Evolutionary conservation across 2,113 vertebrate species (phyloP).

Genomic region (Ceratotherium simum): DNA sequence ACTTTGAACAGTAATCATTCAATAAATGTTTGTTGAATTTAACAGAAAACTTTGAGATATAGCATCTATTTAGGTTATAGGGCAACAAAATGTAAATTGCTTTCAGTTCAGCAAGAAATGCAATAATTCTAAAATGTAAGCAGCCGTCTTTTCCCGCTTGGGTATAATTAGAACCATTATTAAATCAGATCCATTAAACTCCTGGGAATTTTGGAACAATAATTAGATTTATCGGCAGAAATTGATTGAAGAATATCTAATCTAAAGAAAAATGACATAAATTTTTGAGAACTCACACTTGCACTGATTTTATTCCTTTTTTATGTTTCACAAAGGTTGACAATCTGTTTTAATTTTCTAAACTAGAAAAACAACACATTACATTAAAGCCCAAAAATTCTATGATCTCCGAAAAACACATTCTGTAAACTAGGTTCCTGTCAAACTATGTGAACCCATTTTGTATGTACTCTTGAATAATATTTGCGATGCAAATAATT

Average conservation of each 20-base stretch:
- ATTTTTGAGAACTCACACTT: background rate
- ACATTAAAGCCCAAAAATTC: background rate
- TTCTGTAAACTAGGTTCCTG: background rate
- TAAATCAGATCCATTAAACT: constrained; percentile 56
- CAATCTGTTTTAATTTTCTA: constrained; percentile 4
- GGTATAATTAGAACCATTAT: constrained; percentile 56
- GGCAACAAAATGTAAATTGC: constrained; percentile 16
- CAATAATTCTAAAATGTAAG: constrained; percentile 38
- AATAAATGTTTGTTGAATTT: background rate
- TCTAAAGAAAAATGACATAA: background rate
- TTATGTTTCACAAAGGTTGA: background rate
- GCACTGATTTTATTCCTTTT: constrained; percentile 1
- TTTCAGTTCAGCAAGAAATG: constrained; percentile 27
- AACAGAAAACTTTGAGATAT: constrained; percentile 8
- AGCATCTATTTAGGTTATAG: background rate
- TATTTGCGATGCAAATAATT: background rate
- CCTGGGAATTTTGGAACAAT: constrained; percentile 1
- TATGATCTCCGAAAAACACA: background rate
- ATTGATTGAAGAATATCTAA: background rate
- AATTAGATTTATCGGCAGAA: constrained; percentile 48
- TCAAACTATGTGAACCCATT: background rate
- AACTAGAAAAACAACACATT: background rate
- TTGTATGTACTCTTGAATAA: background rate
- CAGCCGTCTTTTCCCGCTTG: background rate
- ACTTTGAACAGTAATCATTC: background rate